Conservation (phyloP, 1,140 invertebrate species). For the Pantala flavescens region DNA sequence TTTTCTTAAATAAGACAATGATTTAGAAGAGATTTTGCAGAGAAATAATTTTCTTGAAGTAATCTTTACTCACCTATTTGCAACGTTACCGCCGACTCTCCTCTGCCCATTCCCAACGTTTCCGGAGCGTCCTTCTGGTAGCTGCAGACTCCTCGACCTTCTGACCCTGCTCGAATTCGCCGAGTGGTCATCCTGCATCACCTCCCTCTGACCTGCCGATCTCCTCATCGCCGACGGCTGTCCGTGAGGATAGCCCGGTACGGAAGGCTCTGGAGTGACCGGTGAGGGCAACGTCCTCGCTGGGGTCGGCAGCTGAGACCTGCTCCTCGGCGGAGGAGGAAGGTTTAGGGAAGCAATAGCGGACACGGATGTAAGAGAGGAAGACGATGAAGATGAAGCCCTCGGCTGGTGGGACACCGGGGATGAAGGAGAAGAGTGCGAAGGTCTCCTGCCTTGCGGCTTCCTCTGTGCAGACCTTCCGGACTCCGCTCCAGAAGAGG, state of each 20-base stretch:
- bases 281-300: background rate
- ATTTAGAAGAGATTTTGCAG: too few species aligned
- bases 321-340: background rate
- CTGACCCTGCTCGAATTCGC: slow-evolving; percentile 33
- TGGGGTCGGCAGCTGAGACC: background rate
- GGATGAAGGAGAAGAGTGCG: background rate
- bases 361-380: background rate
- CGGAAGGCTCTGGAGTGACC: background rate
- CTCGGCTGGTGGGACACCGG: background rate
- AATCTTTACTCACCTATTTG: background rate
- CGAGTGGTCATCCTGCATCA: background rate
- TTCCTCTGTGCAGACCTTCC: background rate
- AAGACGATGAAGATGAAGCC: background rate
- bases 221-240: background rate
- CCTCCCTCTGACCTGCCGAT: background rate
- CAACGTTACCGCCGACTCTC: background rate
- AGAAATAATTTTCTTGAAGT: too few species aligned
- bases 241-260: background rate
- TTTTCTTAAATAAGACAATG: too few species aligned
- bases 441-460: background rate
- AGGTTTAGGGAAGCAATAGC: background rate
- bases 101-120: slow-evolving; percentile 19
- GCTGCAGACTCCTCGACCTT: slow-evolving; percentile 43
- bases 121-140: slow-evolving; percentile 42
- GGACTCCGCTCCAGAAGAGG: background rate